phyloP scores from a whole-genome alignment of 2,888 invertebrate species.

The Palloptera scutellata region DNA sequence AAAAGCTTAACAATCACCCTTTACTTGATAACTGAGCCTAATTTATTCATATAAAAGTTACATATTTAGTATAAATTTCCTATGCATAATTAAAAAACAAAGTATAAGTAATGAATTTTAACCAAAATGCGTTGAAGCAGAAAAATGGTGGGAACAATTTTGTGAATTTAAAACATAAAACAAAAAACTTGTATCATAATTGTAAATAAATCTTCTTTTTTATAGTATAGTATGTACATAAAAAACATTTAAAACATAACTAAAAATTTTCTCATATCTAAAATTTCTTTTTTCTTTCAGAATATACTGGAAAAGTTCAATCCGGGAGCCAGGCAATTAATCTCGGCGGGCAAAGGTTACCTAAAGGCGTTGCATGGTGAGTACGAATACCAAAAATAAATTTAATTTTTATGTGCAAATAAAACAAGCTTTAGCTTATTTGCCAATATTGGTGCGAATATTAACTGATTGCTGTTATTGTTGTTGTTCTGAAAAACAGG shows the following conservation, averaged over 20 bases:
- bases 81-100: too few relatives aligned
- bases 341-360: constrained; percentile 92
- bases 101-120: too few relatives aligned
- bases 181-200: too few relatives aligned
- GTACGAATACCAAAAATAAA: constrained; percentile 56
- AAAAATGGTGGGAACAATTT: too few relatives aligned
- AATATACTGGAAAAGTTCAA: constrained; percentile 96
- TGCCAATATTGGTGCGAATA: background rate
- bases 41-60: too few relatives aligned
- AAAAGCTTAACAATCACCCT: too few relatives aligned
- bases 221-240: too few relatives aligned
- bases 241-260: background rate
- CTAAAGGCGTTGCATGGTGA: constrained; percentile 94
- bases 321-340: constrained; percentile 91
- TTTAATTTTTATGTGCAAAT: constrained; percentile 22
- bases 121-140: too few relatives aligned
- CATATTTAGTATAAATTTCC: too few relatives aligned
- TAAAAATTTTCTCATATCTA: background rate
- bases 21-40: too few relatives aligned
- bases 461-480: constrained; percentile 5
- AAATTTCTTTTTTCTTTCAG: constrained; percentile 71
- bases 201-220: too few relatives aligned
- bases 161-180: too few relatives aligned
- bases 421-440: constrained; percentile 27
- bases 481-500: constrained; percentile 67